Conservation (phyloP, 2,888 invertebrate genomes). For the Hypomecis punctinalis region DNA sequence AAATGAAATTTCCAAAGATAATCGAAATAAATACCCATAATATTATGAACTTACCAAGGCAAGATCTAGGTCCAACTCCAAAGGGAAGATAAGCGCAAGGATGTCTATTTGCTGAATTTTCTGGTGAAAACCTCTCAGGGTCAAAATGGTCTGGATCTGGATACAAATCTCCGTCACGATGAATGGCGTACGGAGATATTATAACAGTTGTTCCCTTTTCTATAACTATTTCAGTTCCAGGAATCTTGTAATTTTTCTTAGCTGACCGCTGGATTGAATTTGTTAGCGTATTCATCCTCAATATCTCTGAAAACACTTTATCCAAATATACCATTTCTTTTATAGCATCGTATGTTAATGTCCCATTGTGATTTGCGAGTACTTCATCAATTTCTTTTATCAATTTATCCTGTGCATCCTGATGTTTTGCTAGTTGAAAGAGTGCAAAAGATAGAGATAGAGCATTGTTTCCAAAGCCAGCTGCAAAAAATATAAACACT, state of each 20-base stretch:
- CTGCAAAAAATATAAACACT: conserved; percentile 69
- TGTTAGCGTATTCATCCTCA: conserved; percentile 70
- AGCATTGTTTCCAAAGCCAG: conserved; percentile 75
- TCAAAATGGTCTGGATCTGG: conserved; percentile 75
- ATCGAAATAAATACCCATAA: neutral
- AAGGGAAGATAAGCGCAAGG: conserved; percentile 71
- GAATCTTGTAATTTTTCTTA: conserved; percentile 58
- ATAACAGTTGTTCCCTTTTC: conserved; percentile 61
- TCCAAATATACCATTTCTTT: conserved; percentile 70
- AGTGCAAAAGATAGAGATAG: conserved; percentile 62
- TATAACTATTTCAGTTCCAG: conserved; percentile 60
- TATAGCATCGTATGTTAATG: conserved; percentile 66
- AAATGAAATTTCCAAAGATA: neutral
- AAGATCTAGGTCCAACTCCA: conserved; percentile 73
- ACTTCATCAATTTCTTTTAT: conserved; percentile 60
- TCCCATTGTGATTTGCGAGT: conserved; percentile 53
- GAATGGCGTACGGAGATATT: conserved; percentile 69
- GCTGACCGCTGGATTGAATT: conserved; percentile 63
- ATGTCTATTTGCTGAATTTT: conserved; percentile 58
- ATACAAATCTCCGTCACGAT: conserved; percentile 73
- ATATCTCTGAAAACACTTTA: conserved; percentile 60
- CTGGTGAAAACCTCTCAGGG: conserved; percentile 75
- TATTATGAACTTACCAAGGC: conserved; percentile 65
- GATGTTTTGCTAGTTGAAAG: conserved; percentile 67
- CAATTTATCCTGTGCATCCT: conserved; percentile 63